Percentiles rank a stretch among this genome's conserved stretches.
These are phyloP conservation scores for Hippoglossus stenolepis DNA, from an alignment of 2,113 vertebrate species.

Conservation along the genomic window DNA sequence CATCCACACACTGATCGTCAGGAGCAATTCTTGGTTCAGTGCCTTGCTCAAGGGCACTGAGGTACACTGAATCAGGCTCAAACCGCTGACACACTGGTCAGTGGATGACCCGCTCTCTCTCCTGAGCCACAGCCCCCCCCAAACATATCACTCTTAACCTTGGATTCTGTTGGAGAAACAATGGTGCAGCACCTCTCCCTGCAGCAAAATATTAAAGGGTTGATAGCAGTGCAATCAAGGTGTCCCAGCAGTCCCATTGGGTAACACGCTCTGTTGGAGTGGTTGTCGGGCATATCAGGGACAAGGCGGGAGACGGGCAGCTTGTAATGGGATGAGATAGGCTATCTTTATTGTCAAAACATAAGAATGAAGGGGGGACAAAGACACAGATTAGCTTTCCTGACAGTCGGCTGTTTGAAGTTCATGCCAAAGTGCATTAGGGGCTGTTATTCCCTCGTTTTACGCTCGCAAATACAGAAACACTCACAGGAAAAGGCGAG, in stretches of 20 bases:
- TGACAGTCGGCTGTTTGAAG: slow-evolving; percentile 83
- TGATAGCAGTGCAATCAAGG: slow-evolving; percentile 51
- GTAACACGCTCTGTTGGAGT: slow-evolving; percentile 57
- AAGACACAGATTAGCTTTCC: slow-evolving; percentile 82
- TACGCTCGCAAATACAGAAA: slow-evolving; percentile 72
- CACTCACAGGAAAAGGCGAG: slow-evolving; percentile 85
- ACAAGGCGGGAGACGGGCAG: slow-evolving; percentile 77
- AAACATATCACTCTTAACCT: slow-evolving; percentile 1
- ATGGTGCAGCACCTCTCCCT: slow-evolving; percentile 12
- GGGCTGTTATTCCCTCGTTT: slow-evolving; percentile 77
- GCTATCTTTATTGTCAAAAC: slow-evolving; percentile 88
- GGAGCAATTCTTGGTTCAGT: too few species aligned
- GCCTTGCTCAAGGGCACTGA: too few species aligned
- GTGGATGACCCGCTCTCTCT: neutral
- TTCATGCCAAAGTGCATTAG: slow-evolving; percentile 85
- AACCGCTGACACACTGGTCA: too few species aligned
- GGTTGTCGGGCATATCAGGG: slow-evolving; percentile 70
- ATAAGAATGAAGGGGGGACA: slow-evolving; percentile 82
- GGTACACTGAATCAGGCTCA: neutral
- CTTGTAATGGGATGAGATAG: slow-evolving; percentile 82
- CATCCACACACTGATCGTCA: too few species aligned
- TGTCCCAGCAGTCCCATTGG: slow-evolving; percentile 56
- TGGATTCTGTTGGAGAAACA: slow-evolving; percentile 28
- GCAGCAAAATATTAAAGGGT: slow-evolving; percentile 41
- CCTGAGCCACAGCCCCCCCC: neutral